A percentile compares a stretch with the other conserved stretches of the same genome.
Conservation (phyloP, 92 coral and sea anemone species). For the Micromussa lordhowensis region DNA sequence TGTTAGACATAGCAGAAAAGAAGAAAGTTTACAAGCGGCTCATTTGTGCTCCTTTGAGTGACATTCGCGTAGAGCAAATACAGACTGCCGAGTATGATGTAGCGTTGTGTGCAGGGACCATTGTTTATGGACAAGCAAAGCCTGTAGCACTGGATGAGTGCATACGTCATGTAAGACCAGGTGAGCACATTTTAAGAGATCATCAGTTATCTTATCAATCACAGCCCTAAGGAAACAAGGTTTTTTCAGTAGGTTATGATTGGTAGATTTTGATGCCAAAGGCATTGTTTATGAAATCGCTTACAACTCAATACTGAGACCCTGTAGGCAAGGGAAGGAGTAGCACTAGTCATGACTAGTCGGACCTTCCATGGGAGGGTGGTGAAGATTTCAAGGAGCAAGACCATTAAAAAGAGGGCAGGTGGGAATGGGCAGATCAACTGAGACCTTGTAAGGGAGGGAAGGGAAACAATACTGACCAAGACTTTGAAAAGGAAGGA, state of each 20-base stretch:
- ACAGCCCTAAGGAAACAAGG: too few species aligned
- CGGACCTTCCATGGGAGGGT: too few species aligned
- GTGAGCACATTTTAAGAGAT: not conserved
- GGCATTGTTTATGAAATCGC: too few species aligned
- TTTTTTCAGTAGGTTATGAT: too few species aligned
- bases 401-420: not conserved
- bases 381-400: not conserved
- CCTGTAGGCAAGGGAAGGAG: too few species aligned
- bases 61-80: constrained; percentile 47
- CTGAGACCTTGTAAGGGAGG: not conserved
- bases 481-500: not conserved
- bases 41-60: constrained; percentile 66
- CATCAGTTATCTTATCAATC: too few species aligned
- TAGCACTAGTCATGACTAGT: too few species aligned
- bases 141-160: constrained; percentile 59
- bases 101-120: constrained; percentile 50
- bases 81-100: constrained; percentile 64
- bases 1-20: constrained; percentile 55
- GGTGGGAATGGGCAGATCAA: not conserved
- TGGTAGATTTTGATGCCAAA: too few species aligned
- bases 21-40: constrained; percentile 63
- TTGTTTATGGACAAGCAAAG: constrained; percentile 65
- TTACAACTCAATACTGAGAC: too few species aligned
- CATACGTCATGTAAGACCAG: constrained; percentile 66
- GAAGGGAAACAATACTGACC: not conserved